phyloP scores from a whole-genome alignment of 2,888 invertebrate species.

The Zootermopsis nevadensis region DNA sequence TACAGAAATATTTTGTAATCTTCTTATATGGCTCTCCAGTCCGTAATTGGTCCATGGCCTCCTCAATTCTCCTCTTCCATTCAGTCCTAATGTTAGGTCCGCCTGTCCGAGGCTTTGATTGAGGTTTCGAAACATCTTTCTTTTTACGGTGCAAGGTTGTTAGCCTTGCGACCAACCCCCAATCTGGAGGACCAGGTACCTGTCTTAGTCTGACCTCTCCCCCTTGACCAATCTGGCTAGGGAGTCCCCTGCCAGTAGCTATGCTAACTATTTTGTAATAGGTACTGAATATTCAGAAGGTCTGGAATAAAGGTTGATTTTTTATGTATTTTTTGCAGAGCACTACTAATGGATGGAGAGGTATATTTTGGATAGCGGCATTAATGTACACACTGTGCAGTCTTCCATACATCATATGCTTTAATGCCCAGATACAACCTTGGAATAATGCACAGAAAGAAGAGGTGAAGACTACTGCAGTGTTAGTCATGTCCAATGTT shows the following conservation, averaged over 20 bases:
- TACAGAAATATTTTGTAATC: neutral
- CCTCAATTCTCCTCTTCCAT: no score
- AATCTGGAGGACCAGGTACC: no score
- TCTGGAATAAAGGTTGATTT: neutral
- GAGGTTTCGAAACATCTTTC: no score
- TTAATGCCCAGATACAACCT: slow-evolving; percentile 51
- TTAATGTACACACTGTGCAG: slow-evolving; percentile 51
- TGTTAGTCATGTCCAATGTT: neutral
- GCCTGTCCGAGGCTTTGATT: no score
- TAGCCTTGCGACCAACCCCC: no score
- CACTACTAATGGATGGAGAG: slow-evolving; percentile 52
- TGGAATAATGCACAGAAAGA: slow-evolving; percentile 50
- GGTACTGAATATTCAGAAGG: neutral
- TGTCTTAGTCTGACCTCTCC: no score
- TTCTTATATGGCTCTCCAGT: neutral
- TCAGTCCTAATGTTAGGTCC: no score
- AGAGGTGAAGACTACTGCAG: neutral
- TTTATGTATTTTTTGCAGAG: slow-evolving; percentile 42
- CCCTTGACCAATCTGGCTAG: no score
- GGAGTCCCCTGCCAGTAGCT: no score
- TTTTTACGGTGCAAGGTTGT: no score
- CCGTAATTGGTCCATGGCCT: no score
- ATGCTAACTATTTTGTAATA: neutral
- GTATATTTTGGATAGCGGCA: slow-evolving; percentile 53
- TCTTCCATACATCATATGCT: slow-evolving; percentile 53